Conservation (phyloP, 2,113 vertebrate species). For the Ictalurus punctatus region DNA sequence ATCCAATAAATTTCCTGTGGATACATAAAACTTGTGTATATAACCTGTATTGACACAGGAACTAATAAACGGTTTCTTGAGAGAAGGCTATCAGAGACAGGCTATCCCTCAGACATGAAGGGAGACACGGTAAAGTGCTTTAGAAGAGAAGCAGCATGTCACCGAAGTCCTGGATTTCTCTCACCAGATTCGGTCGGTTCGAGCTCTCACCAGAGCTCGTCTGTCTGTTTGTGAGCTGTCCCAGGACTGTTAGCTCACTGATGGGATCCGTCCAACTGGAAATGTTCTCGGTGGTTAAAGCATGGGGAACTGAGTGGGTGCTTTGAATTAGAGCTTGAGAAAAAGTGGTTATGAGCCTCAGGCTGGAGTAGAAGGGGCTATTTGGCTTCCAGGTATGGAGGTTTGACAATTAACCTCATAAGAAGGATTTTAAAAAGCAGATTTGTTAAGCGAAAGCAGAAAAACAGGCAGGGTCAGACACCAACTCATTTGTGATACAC, state of each 20-base stretch:
- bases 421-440: slow-evolving; percentile 35
- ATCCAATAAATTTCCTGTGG: slow-evolving; percentile 12
- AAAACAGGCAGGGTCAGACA: neutral
- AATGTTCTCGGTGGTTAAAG: slow-evolving; percentile 68
- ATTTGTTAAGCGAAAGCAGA: neutral
- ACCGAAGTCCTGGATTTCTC: slow-evolving; percentile 48
- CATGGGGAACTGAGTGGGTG: slow-evolving; percentile 64
- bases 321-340: slow-evolving; percentile 69
- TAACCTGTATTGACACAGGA: slow-evolving; percentile 38
- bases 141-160: slow-evolving; percentile 54
- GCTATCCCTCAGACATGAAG: neutral
- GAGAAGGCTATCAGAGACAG: neutral
- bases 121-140: slow-evolving; percentile 49
- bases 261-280: slow-evolving; percentile 71
- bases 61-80: slow-evolving; percentile 10
- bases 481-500: neutral
- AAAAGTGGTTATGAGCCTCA: slow-evolving; percentile 43
- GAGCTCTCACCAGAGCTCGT: too few relatives aligned
- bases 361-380: slow-evolving; percentile 25
- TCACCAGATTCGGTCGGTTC: slow-evolving; percentile 53
- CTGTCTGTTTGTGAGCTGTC: slow-evolving; percentile 61
- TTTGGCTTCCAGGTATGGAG: slow-evolving; percentile 42
- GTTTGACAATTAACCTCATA: slow-evolving; percentile 46
- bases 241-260: slow-evolving; percentile 69
- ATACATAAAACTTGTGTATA: slow-evolving; percentile 29